Base-by-base conservation (phyloP, 1,140 invertebrate genomes). In the Matsumurasca onukii region DNA sequence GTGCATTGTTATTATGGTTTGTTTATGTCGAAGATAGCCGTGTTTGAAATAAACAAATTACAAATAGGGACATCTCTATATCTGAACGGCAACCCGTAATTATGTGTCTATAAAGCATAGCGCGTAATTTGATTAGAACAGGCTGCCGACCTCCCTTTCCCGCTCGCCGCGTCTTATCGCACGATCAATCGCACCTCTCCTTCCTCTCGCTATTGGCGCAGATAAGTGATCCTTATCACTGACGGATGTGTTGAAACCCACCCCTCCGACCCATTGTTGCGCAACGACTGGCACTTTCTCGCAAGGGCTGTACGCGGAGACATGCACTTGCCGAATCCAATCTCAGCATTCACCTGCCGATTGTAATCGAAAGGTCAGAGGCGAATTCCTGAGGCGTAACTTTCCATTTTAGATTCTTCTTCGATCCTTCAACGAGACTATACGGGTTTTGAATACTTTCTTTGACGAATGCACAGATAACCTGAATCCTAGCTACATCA, bases 61-160 rank as follows among this genome's bases (percentile, higher is more conserved):
- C 49, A 52, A 52, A 24, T 52, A 52, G 22, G 22, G 55, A 59
- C 55, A 59, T 59, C 55, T 59, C 55, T 59, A 59, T 59, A 59
- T 59, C 55, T 39, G 34, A 17, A 5, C 55, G 49, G 22, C 30
- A 59, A 29, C 55, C 22, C 55, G 55, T 59, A 59, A 59, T 59
- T 59, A 59, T 24, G 55, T 9, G 55, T 13, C 55, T 59, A 59
- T 59, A 59, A 59, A 59, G 24, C 24, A 59, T 13, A 5, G 2
- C 15, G 55, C 25, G 22, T 59, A 59, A 59, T 59, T 59, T 24
- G 55, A 59, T 59, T 59, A 59, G 55, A 59, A 59, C 12, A 15
- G 24, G 55, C 15, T 59, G 34, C 34, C 55, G 55, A 59, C 55
- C 55, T 59, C n/a, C 55, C 55, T 59, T 59, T 59, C 55, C 24